phyloP scores from a whole-genome alignment of 2,888 invertebrate species.

The Achlya flavicornis region DNA sequence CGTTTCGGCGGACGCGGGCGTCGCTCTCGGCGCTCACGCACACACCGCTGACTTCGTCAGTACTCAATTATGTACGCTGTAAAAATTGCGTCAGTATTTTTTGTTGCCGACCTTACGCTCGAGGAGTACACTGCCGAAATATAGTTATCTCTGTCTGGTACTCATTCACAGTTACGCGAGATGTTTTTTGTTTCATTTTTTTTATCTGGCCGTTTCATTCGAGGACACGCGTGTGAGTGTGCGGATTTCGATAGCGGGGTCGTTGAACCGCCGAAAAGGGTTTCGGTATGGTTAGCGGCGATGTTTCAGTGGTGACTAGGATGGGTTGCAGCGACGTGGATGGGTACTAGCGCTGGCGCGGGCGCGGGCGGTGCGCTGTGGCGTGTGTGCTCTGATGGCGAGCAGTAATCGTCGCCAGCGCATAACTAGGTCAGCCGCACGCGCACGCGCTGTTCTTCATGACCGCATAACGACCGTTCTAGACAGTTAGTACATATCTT shows the following conservation, averaged over 20 bases:
- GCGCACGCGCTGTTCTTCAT: constrained; percentile 71
- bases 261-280: constrained; percentile 79
- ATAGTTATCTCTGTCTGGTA: constrained; percentile 80
- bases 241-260: constrained; percentile 83
- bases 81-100: constrained; percentile 84
- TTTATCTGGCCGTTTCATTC: constrained; percentile 69
- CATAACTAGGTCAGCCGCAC: constrained; percentile 74
- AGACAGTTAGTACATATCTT: too few species aligned
- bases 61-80: constrained; percentile 81
- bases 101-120: constrained; percentile 79
- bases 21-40: constrained; percentile 82
- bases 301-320: constrained; percentile 61
- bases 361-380: constrained; percentile 29
- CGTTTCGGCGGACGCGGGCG: constrained; percentile 83
- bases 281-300: constrained; percentile 69
- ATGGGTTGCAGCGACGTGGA: constrained; percentile 35
- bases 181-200: constrained; percentile 76
- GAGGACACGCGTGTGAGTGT: constrained; percentile 76
- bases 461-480: constrained; percentile 50
- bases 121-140: constrained; percentile 73
- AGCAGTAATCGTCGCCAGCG: constrained; percentile 59
- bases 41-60: constrained; percentile 72
- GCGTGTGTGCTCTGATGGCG: constrained; percentile 63
- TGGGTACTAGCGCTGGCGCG: constrained; percentile 39
- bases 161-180: constrained; percentile 72